Percentiles rank a stretch among this genome's conserved stretches.
Evolutionary conservation across 23 tunicate genomes (phyloP).

Genomic region (Styela plicata): DNA sequence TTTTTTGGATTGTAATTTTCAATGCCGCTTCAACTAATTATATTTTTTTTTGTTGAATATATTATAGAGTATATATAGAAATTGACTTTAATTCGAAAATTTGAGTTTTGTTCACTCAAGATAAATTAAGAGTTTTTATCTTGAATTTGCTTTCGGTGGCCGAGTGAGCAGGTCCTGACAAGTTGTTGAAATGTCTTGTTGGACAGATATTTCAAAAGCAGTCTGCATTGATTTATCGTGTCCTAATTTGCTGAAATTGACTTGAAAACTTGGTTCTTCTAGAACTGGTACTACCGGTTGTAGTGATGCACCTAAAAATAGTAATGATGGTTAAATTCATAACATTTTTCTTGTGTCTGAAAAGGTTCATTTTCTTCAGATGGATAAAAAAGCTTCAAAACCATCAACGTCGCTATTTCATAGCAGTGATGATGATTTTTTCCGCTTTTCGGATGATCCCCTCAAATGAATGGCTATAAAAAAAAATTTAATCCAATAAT

Average conservation of each 20-base stretch:
- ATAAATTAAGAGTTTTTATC: constrained; percentile 24
- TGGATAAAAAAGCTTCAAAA: too few species aligned
- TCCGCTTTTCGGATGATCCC: too few species aligned
- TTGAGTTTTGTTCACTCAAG: not conserved
- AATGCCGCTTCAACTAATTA: not conserved
- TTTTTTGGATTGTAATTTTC: not conserved
- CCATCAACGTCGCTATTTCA: too few species aligned
- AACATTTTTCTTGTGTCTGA: too few species aligned
- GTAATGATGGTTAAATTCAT: too few species aligned
- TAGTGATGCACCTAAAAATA: not conserved
- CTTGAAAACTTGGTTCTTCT: constrained; percentile 12
- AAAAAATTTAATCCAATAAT: too few species aligned
- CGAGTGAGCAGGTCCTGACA: constrained; percentile 30
- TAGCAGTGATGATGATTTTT: too few species aligned
- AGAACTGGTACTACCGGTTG: not conserved
- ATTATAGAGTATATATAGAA: too few species aligned
- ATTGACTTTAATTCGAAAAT: not conserved
- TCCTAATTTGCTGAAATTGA: constrained; percentile 38
- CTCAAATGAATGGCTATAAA: too few species aligned
- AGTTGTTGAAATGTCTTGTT: constrained; percentile 30
- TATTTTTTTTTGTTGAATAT: not conserved
- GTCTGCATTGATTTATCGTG: constrained; percentile 86
- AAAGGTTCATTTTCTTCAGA: too few species aligned
- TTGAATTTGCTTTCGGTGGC: constrained; percentile 82
- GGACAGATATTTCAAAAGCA: constrained; percentile 50